These are phyloP conservation scores for Pollenia amentaria DNA, from an alignment of 2,888 invertebrate genomes.

Conservation along the genomic window DNA sequence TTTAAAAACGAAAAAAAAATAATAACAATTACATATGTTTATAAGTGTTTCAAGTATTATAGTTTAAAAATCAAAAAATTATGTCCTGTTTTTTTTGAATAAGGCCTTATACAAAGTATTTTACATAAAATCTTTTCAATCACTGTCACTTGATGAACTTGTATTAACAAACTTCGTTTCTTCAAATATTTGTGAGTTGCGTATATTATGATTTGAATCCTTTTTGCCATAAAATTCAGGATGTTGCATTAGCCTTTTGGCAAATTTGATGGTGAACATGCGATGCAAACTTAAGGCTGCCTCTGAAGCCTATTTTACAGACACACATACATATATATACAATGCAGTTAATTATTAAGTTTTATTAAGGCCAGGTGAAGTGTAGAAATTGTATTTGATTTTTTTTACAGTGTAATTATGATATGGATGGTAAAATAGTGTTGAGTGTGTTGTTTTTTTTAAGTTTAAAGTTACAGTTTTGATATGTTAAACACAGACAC, in stretches of 20 bases:
- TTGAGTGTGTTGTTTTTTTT: constrained; percentile 61
- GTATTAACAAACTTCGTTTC: constrained; percentile 48
- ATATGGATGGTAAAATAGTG: constrained; percentile 74
- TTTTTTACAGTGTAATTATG: constrained; percentile 69
- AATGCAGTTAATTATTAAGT: constrained; percentile 52
- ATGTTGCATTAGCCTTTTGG: constrained; percentile 65
- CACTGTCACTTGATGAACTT: constrained; percentile 66
- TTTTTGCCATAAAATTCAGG: constrained; percentile 65
- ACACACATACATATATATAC: not conserved
- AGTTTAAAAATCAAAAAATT: constrained; percentile 22
- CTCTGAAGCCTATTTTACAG: constrained; percentile 87
- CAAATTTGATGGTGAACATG: constrained; percentile 86
- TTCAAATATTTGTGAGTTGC: constrained; percentile 44
- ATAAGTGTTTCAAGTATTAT: constrained; percentile 42
- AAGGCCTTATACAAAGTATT: not conserved
- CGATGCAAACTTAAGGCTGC: constrained; percentile 89
- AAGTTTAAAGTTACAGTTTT: constrained; percentile 46
- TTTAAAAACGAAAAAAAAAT: constrained; percentile 14
- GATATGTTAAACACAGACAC: constrained; percentile 39
- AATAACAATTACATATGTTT: constrained; percentile 50
- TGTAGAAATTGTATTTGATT: constrained; percentile 43
- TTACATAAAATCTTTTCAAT: constrained; percentile 3
- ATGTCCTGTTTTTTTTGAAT: not conserved
- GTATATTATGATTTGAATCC: constrained; percentile 69
- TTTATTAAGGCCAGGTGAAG: constrained; percentile 60